These are phyloP conservation scores for Petaurus breviceps DNA, from an alignment of 2,113 vertebrate species.

Conservation along the genomic window DNA sequence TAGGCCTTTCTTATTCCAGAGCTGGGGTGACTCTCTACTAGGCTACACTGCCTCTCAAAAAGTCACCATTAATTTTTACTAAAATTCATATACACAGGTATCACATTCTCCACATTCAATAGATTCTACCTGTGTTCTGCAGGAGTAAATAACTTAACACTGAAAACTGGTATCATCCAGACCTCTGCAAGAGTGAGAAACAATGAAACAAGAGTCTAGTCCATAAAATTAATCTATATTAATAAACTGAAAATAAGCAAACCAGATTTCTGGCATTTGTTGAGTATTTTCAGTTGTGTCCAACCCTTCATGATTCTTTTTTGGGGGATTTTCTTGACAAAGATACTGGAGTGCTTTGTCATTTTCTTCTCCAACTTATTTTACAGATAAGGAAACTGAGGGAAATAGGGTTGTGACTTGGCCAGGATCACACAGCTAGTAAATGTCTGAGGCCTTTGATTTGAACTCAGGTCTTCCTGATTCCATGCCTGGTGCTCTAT, in stretches of 20 bases:
- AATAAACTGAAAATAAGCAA: neutral
- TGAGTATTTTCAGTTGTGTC: neutral
- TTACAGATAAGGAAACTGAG: neutral
- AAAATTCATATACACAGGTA: neutral
- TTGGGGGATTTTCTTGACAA: neutral
- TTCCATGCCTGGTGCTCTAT: neutral
- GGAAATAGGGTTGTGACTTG: neutral
- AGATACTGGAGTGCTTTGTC: neutral
- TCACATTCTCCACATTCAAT: neutral
- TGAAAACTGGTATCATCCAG: neutral
- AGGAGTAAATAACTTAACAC: conserved; percentile 42
- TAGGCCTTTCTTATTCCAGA: neutral
- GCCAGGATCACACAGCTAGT: neutral
- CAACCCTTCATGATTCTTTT: neutral
- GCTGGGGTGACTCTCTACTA: neutral
- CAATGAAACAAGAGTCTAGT: neutral
- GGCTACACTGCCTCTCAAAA: neutral
- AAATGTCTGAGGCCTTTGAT: neutral
- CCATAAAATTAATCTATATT: neutral
- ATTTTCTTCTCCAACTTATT: neutral
- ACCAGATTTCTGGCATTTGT: neutral
- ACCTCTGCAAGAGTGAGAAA: conserved; percentile 1
- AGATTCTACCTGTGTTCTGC: neutral
- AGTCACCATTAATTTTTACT: conserved; percentile 16
- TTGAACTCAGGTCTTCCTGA: neutral